Evolutionary conservation across 2,113 vertebrate genomes (phyloP), one percentile per base, ranked within the genome.

Genomic region (Echinops telfairi): DNA sequence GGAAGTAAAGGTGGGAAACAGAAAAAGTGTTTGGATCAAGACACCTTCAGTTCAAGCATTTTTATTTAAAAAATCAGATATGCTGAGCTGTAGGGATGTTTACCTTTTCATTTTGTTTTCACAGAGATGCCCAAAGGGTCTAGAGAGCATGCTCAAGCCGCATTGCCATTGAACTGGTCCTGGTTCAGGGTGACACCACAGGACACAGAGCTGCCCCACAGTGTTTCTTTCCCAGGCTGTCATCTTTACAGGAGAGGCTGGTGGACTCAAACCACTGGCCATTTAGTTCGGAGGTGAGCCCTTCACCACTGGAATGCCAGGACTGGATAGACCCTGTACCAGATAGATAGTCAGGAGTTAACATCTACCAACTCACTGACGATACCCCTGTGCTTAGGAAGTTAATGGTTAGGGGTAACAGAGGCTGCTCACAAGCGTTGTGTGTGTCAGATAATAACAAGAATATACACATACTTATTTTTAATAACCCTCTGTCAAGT

Each of bases 401-500:
- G 43, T 96, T 70, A 94, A 33, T 43, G 92, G 93, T 68, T 22
- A 77, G 92, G 31, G 87, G 62, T 36, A 57, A 86, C n/a, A 94
- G 38, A 73, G 89, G 92, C n/a, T 66, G 95, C 77, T 53, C 47
- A 53, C 83, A 70, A 29, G 47, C 78, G 33, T 40, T 31, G 57
- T 81, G 86, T 88, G 22, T 57, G 0, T 20, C 31, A 68, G 60
- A 75, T 68, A 95, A 89, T n/a, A n/a, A 66, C 57, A 83, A 86
- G 76, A 76, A 86, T 62, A 97, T 68, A 85, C 11, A 17, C 0
- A 2, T 62, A 62, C 94, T 97, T 97, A 96, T 96, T 98, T 95
- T 97, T 95, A 94, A 96, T 96, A 96, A 20, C 57, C 23, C 94
- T 92, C 90, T 82, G 94, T 88, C 89, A 62, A 92, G 90, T 89